Evolutionary conservation across 2,888 invertebrate genomes (phyloP), one percentile per base, ranked within the genome.

Genomic region (Sinohyriopsis cumingii): DNA sequence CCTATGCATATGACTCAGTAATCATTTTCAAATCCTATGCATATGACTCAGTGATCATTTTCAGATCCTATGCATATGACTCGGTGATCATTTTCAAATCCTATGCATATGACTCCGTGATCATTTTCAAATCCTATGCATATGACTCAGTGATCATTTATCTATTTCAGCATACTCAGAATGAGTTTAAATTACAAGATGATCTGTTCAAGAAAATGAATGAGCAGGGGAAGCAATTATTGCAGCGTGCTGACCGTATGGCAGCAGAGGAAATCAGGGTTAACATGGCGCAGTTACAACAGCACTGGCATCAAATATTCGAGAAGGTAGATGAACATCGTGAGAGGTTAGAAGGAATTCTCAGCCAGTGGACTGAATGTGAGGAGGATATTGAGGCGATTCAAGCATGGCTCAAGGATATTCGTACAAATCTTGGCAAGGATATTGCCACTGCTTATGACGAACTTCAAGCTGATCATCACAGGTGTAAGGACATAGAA

Each of bases 331-430:
- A 84, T 55, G 82, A 76, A 7, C 82, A 84, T 56, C 78, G 82
- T 15, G 75, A 76, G 33, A 76, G 76, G 24, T 82, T 87, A n/a
- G 84, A 85, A 63, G 81, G 75, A 7, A 72, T 84, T 18, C 71
- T 87, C 60, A 73, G 71, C 63, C 81, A 82, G 71, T 89, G 89
- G 88, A 77, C 78, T 45, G 83, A 84, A 20, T 83, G 86, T 78
- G 88, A 89, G 70, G 82, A 82, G n/a, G 86, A 85, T 57, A 86
- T 89, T 67, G 86, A 87, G 55, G 86, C 87, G 6, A 77, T 86
- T 19, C 77, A 88, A 18, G 73, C 77, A 45, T 89, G 88, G 89
- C 77, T 89, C 62, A 84, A 81, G 71, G 86, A 86, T 59, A 84
- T 85, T 20, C 76, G 87, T 22, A 71, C 67, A 7, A 66, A 76